Evolutionary conservation across 2,888 invertebrate genomes (phyloP).

Genomic region (Cyclophora albipunctata): DNA sequence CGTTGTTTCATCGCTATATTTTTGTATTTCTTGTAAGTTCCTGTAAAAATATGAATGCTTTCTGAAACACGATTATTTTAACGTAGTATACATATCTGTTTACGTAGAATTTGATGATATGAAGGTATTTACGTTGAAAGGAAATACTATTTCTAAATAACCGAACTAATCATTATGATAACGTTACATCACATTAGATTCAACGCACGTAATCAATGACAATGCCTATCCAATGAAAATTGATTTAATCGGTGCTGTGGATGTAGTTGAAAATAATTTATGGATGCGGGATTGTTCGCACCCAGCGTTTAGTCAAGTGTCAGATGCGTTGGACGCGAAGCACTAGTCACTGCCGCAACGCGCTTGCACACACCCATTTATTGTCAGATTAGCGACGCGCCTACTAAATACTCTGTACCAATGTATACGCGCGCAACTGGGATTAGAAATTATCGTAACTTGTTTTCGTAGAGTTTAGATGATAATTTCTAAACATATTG

Average conservation of each 20-base stretch:
- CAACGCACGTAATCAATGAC: conserved; percentile 7
- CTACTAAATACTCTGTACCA: conserved; percentile 15
- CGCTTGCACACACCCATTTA: conserved; percentile 38
- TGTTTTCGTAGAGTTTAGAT: not conserved
- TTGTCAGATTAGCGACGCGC: conserved; percentile 43
- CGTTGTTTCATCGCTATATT: no score
- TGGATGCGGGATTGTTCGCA: conserved; percentile 42
- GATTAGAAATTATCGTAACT: conserved; percentile 12
- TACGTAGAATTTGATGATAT: no score
- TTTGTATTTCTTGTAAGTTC: no score
- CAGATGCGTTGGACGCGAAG: conserved; percentile 44
- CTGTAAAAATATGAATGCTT: no score
- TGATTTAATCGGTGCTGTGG: conserved; percentile 27
- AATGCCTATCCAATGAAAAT: conserved; percentile 14
- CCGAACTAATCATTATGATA: no score
- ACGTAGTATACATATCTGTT: no score
- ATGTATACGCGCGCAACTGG: conserved; percentile 5
- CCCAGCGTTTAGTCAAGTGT: conserved; percentile 59
- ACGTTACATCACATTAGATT: no score
- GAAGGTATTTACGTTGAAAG: no score
- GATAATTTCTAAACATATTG: not conserved
- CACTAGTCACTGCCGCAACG: conserved; percentile 41
- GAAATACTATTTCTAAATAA: no score
- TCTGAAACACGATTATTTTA: no score
- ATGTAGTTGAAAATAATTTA: conserved; percentile 39